phyloP scores from a whole-genome alignment of 2,888 invertebrate species.

The Ochropacha duplaris region DNA sequence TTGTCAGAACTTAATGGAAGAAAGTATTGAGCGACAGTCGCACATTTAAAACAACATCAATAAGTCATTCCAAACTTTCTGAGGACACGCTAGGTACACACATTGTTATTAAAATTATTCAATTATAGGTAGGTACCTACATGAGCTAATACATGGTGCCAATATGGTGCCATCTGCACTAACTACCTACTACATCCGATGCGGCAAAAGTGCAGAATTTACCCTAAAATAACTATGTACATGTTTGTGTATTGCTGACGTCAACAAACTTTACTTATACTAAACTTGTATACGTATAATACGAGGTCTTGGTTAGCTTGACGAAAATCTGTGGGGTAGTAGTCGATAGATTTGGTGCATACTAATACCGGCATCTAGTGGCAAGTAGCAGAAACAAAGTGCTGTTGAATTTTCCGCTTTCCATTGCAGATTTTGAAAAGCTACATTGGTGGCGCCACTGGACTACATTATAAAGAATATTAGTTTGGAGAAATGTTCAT shows the following conservation, averaged over 20 bases:
- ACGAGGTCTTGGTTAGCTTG: constrained; percentile 28
- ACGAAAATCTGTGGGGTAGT: constrained; percentile 20
- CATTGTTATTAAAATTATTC: background rate
- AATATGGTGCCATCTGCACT: no score
- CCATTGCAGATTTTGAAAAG: background rate
- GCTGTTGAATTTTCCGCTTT: background rate
- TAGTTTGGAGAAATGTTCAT: background rate
- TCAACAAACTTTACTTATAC: constrained; percentile 27
- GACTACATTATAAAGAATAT: background rate
- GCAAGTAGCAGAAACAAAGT: constrained; percentile 21
- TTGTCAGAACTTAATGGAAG: background rate
- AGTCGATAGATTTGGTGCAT: constrained; percentile 52
- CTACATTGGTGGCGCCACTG: background rate
- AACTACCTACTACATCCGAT: background rate
- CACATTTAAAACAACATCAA: background rate
- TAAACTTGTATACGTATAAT: constrained; percentile 19
- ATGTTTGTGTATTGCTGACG: constrained; percentile 36
- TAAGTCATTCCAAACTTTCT: background rate
- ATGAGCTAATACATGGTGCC: no score
- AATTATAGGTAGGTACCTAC: background rate
- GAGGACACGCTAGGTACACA: background rate
- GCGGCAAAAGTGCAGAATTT: background rate
- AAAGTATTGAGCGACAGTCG: background rate
- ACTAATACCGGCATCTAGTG: constrained; percentile 35
- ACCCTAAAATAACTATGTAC: background rate